Evolutionary conservation across 2,888 invertebrate species (phyloP).

Genomic region (Spisula solida): DNA sequence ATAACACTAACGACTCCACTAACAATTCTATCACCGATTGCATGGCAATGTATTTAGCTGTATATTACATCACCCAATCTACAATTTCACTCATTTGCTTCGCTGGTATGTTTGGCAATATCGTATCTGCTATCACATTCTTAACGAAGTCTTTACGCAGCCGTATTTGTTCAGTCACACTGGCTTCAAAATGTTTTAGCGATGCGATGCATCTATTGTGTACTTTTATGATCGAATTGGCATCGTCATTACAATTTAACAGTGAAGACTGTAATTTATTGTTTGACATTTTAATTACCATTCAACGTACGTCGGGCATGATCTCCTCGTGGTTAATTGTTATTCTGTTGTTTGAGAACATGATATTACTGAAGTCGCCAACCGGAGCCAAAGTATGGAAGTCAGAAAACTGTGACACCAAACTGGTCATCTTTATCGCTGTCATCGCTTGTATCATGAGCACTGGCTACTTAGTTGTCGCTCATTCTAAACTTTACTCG

Average conservation of each 20-base stretch:
- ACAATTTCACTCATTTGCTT: background rate
- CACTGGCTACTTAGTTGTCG: background rate
- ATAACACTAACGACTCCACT: background rate
- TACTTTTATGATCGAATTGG: background rate
- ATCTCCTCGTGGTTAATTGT: constrained; percentile 7
- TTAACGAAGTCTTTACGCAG: background rate
- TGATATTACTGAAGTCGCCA: background rate
- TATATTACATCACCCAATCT: background rate
- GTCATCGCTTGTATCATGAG: background rate
- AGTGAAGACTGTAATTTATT: background rate
- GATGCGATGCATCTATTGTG: background rate
- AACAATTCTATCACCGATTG: no score
- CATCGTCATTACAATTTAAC: background rate
- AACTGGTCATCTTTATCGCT: background rate
- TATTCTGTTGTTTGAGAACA: background rate
- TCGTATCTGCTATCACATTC: background rate
- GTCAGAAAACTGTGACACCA: background rate
- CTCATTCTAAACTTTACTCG: no score
- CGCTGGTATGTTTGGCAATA: background rate
- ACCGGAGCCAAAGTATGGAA: background rate
- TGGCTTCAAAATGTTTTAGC: background rate
- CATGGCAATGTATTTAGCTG: background rate
- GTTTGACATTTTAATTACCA: background rate
- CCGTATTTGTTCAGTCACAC: background rate
- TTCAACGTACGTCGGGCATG: background rate